These are phyloP conservation scores for Sphyrna mokarran DNA, from an alignment of 2,113 vertebrate genomes.

Conservation along the genomic window DNA sequence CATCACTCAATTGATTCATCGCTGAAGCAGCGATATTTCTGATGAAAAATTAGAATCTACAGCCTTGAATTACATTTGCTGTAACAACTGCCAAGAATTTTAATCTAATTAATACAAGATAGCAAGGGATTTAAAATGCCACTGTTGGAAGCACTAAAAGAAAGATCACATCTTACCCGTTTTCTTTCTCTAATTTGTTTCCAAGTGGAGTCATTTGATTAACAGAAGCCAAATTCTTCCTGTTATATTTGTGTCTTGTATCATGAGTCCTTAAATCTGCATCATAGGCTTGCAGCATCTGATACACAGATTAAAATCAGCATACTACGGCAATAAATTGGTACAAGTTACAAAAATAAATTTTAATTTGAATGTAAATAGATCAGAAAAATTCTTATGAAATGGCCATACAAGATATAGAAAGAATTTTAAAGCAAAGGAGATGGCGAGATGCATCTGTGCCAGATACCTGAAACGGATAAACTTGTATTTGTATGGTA, in stretches of 20 bases:
- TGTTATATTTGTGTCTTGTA: neutral
- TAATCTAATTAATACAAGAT: neutral
- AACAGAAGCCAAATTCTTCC: neutral
- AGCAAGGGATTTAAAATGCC: neutral
- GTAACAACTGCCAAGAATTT: neutral
- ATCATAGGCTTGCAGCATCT: conserved; percentile 6
- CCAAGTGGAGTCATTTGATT: neutral
- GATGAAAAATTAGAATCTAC: neutral
- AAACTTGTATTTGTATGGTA: neutral
- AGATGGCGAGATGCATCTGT: neutral
- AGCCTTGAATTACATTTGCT: neutral
- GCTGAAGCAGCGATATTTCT: neutral
- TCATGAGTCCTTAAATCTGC: neutral
- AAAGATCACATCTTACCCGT: neutral
- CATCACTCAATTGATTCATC: neutral
- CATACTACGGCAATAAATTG: neutral
- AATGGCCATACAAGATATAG: neutral
- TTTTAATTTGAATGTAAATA: neutral
- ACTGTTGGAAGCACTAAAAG: neutral
- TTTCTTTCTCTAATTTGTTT: neutral
- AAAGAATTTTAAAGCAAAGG: neutral
- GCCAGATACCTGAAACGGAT: neutral
- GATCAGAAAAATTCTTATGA: neutral
- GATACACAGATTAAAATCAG: neutral
- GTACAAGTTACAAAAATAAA: neutral